Percentiles rank a stretch among this genome's conserved stretches.
phyloP scores from a whole-genome alignment of 2,888 invertebrate genomes.

The Himalopsyche tibetana region DNA sequence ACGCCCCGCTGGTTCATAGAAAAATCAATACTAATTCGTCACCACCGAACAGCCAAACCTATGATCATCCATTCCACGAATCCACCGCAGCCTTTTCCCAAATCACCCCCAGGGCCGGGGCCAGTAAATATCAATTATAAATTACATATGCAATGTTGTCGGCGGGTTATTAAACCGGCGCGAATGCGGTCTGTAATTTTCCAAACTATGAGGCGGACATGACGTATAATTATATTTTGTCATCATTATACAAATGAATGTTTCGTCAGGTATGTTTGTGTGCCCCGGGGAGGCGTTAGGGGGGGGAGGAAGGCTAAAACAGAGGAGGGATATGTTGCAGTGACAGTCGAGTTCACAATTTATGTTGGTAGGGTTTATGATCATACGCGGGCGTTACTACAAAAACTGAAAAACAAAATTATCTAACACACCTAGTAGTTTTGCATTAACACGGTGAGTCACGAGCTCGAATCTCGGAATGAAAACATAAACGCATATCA shows the following conservation, averaged over 20 bases:
- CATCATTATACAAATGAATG: slow-evolving; percentile 61
- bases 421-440: no score
- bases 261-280: slow-evolving; percentile 56
- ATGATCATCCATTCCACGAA: slow-evolving; percentile 24
- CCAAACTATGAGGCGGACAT: slow-evolving; percentile 51
- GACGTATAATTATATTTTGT: slow-evolving; percentile 60
- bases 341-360: not conserved
- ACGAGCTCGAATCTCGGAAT: no score
- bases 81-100: not conserved
- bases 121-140: slow-evolving; percentile 57
- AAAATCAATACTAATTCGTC: slow-evolving; percentile 10
- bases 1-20: not conserved
- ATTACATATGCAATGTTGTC: slow-evolving; percentile 55
- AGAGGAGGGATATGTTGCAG: not conserved
- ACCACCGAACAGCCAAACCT: not conserved
- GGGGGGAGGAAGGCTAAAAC: slow-evolving; percentile 7
- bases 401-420: no score
- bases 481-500: no score
- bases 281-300: slow-evolving; percentile 16
- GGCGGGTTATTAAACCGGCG: slow-evolving; percentile 42
- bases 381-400: not conserved
- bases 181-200: slow-evolving; percentile 59
- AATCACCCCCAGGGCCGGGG: slow-evolving; percentile 49
- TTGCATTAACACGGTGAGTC: no score
- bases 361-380: not conserved